Conservation (phyloP, 2,888 invertebrate species). For the Euplexia lucipara region DNA sequence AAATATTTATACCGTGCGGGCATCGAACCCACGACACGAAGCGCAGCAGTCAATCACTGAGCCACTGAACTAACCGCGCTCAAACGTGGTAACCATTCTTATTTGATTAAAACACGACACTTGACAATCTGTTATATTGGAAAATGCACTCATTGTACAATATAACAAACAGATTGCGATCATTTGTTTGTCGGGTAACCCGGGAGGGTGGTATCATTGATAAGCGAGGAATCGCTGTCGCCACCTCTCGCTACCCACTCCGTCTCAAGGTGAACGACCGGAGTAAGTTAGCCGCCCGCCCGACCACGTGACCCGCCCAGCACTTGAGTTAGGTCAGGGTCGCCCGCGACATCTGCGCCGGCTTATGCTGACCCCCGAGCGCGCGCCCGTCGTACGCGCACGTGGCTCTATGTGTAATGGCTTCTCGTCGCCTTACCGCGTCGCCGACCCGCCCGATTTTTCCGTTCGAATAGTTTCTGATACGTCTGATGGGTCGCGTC, state of each 20-base stretch:
- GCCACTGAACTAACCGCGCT: no score
- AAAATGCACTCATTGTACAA: no score
- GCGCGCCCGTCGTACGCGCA: conserved; percentile 43
- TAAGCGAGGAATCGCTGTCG: conserved; percentile 67
- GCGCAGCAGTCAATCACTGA: no score
- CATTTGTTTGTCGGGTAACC: conserved; percentile 25
- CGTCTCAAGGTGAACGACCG: conserved; percentile 89
- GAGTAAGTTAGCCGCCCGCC: conserved; percentile 84
- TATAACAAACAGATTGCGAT: no score
- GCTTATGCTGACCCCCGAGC: conserved; percentile 73
- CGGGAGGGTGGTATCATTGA: conserved; percentile 60
- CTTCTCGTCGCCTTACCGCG: conserved; percentile 74
- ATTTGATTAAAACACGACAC: conserved; percentile 13
- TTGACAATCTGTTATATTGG: conserved; percentile 12
- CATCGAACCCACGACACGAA: no score
- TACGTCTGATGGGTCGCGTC: conserved; percentile 77
- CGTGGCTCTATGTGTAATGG: conserved; percentile 69
- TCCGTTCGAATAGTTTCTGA: conserved; percentile 88
- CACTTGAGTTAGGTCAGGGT: conserved; percentile 90
- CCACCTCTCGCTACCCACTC: conserved; percentile 75
- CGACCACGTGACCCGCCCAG: conserved; percentile 88
- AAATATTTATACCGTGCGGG: no score
- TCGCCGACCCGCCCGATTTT: conserved; percentile 82
- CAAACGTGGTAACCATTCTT: conserved; percentile 11
- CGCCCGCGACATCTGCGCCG: conserved; percentile 79